phyloP scores from a whole-genome alignment of 2,888 invertebrate genomes.

The Dynastes maya region DNA sequence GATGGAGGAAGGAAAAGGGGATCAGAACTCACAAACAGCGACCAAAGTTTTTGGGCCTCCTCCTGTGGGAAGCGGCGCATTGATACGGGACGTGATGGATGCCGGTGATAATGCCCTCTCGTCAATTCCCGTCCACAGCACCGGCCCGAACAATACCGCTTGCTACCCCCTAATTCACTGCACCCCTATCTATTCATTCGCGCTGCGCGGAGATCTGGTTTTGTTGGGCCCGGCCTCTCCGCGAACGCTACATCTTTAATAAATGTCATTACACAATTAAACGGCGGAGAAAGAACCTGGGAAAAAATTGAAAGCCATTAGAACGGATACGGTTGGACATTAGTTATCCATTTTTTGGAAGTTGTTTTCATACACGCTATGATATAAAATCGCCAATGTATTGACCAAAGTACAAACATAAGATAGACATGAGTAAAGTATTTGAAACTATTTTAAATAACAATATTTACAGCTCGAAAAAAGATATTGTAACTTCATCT shows the following conservation, averaged over 20 bases:
- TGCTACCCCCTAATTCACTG: constrained; percentile 68
- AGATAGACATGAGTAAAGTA: background rate
- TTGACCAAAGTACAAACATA: background rate
- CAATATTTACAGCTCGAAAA: too few species aligned
- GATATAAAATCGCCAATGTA: background rate
- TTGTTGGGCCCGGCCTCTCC: constrained; percentile 55
- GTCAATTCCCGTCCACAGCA: constrained; percentile 73
- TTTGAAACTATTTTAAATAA: too few species aligned
- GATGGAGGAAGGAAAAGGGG: constrained; percentile 46
- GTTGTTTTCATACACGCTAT: constrained; percentile 31
- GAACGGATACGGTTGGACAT: constrained; percentile 41
- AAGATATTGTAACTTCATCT: too few species aligned
- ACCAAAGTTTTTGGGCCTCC: constrained; percentile 67
- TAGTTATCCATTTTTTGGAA: constrained; percentile 44
- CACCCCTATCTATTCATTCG: constrained; percentile 70
- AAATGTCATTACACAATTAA: constrained; percentile 57
- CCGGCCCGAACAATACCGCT: constrained; percentile 74
- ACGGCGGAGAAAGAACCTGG: constrained; percentile 37
- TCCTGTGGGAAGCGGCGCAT: constrained; percentile 70
- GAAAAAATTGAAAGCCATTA: constrained; percentile 51
- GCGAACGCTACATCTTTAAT: constrained; percentile 55
- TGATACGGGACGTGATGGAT: constrained; percentile 72
- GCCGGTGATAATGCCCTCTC: constrained; percentile 72
- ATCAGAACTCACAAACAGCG: constrained; percentile 53
- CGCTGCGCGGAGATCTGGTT: constrained; percentile 59